phyloP scores from a whole-genome alignment of 2,113 vertebrate genomes.

The Peromyscus polionotus region DNA sequence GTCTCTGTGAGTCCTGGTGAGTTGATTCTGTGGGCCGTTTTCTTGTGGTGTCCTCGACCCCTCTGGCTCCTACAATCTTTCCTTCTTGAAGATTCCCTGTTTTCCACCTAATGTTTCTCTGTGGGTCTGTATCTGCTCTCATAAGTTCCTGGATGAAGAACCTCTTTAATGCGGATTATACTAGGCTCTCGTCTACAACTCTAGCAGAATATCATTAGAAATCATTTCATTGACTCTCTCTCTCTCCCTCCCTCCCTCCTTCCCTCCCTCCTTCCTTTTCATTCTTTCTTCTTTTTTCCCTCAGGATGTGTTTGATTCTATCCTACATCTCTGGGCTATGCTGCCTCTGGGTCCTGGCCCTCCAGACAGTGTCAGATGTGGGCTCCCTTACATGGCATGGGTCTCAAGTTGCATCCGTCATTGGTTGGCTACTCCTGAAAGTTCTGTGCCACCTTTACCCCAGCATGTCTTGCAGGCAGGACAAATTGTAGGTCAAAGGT shows the following conservation, averaged over 20 bases:
- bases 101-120: background rate
- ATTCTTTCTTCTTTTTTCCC: too few species aligned
- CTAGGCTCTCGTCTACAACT: background rate
- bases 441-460: too few species aligned
- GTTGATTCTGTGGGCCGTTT: background rate
- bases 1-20: background rate
- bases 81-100: background rate
- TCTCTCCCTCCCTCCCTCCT: too few species aligned
- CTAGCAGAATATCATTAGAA: background rate
- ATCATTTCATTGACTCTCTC: background rate
- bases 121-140: background rate
- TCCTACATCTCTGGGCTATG: background rate
- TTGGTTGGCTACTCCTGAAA: too few species aligned
- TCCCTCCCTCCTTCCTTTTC: too few species aligned
- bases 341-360: background rate
- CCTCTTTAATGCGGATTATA: background rate
- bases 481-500: background rate
- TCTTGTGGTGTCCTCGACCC: background rate
- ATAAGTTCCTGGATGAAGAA: background rate
- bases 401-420: background rate
- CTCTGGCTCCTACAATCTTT: background rate
- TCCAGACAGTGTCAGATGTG: background rate
- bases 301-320: background rate
- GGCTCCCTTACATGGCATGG: background rate
- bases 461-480: background rate